These are phyloP conservation scores for Laticauda laticaudata DNA, from an alignment of 2,113 vertebrate species.

Conservation along the genomic window DNA sequence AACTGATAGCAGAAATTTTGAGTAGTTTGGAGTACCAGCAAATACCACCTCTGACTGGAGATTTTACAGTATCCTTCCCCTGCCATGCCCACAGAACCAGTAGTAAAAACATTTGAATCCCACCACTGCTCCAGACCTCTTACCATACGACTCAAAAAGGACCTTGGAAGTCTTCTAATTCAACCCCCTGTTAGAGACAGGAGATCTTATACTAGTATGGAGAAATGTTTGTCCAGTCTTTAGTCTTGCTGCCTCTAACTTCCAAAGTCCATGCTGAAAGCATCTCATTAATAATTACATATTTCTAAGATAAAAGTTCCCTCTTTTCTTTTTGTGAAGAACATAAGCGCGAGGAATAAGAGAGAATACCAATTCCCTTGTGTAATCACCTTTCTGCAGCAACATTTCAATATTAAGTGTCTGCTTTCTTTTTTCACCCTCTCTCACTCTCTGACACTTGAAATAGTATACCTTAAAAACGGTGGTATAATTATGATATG, in stretches of 20 bases:
- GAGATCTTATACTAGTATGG: too few relatives aligned
- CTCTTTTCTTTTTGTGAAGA: background rate
- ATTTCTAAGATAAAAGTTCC: background rate
- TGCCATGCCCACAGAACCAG: too few relatives aligned
- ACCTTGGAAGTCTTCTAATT: background rate
- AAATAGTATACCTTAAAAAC: background rate
- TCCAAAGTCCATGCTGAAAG: background rate
- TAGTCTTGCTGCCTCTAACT: background rate
- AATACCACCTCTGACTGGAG: too few relatives aligned
- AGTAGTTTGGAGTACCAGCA: too few relatives aligned
- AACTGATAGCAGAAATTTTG: too few relatives aligned
- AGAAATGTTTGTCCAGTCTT: background rate
- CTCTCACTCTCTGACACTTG: background rate
- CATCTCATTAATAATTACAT: background rate
- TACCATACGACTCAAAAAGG: background rate
- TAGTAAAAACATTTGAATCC: too few relatives aligned
- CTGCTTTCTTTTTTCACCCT: background rate
- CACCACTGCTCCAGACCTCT: too few relatives aligned
- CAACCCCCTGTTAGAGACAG: too few relatives aligned
- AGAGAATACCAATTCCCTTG: background rate
- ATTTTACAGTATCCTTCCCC: too few relatives aligned
- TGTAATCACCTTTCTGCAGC: background rate
- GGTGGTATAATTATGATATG: background rate
- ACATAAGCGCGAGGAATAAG: background rate
- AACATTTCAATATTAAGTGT: background rate